A percentile compares a stretch with the other conserved stretches of the same genome.
These are phyloP conservation scores for Coreius guichenoti DNA, from an alignment of 2,797 vertebrate genomes.

Conservation along the genomic window DNA sequence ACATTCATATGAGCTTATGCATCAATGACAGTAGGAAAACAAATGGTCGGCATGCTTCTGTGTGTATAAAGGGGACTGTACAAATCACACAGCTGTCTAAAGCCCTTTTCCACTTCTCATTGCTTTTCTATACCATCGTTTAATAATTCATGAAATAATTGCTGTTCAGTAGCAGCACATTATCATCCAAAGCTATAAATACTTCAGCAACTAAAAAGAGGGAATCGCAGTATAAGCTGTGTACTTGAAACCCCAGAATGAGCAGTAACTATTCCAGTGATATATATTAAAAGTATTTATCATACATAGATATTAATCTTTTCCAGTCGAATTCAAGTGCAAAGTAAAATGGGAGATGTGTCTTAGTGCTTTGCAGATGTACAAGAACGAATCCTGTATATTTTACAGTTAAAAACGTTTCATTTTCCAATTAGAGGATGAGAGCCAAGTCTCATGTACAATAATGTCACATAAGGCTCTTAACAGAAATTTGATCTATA, in stretches of 20 bases:
- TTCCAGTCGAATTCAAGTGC: slow-evolving; percentile 72
- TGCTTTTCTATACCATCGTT: slow-evolving; percentile 64
- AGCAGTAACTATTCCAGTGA: slow-evolving; percentile 73
- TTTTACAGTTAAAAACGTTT: neutral
- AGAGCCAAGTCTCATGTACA: neutral
- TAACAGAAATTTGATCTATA: neutral
- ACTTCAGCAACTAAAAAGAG: slow-evolving; percentile 75
- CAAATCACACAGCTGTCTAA: slow-evolving; percentile 61
- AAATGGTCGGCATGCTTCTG: slow-evolving; percentile 56
- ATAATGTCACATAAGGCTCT: neutral
- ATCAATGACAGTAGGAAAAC: slow-evolving; percentile 52
- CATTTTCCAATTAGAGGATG: slow-evolving; percentile 8
- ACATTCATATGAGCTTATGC: slow-evolving; percentile 60
- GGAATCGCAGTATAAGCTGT: slow-evolving; percentile 60
- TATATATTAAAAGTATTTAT: slow-evolving; percentile 52
- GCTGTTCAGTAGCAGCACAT: slow-evolving; percentile 76
- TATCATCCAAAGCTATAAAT: slow-evolving; percentile 73
- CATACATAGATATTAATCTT: slow-evolving; percentile 52
- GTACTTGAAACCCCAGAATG: slow-evolving; percentile 63
- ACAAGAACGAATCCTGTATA: neutral
- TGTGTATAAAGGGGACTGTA: slow-evolving; percentile 51
- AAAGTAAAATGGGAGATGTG: slow-evolving; percentile 59
- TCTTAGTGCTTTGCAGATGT: slow-evolving; percentile 52
- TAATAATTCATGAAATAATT: slow-evolving; percentile 81
- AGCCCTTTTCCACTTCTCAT: slow-evolving; percentile 67